Evolutionary conservation across 2,888 invertebrate genomes (phyloP).

Genomic region (Dusona sp.): DNA sequence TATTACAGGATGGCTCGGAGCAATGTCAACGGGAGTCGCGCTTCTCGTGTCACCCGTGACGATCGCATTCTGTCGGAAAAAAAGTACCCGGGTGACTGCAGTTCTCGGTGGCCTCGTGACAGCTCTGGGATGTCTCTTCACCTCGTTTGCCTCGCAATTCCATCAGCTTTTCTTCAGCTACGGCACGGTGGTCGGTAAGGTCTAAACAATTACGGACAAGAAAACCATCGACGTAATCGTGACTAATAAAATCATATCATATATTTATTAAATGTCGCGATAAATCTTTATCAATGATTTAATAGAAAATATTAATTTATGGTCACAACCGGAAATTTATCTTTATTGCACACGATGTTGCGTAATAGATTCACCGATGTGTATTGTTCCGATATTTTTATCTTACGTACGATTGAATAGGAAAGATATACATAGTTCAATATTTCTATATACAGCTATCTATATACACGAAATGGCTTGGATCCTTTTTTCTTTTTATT

Average conservation of each 20-base stretch:
- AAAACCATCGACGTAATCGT: background rate
- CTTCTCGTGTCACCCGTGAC: conserved; percentile 93
- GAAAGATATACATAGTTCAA: conserved; percentile 16
- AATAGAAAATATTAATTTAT: background rate
- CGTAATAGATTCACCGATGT: conserved; percentile 30
- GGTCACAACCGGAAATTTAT: background rate
- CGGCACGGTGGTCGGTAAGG: conserved; percentile 86
- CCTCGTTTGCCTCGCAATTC: conserved; percentile 95
- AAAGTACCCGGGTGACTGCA: conserved; percentile 94
- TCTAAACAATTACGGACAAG: background rate
- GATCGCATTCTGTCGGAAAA: conserved; percentile 93
- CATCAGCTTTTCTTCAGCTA: conserved; percentile 96
- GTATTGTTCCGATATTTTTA: conserved; percentile 27
- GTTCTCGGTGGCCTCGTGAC: conserved; percentile 95
- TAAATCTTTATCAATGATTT: background rate
- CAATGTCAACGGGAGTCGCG: conserved; percentile 91
- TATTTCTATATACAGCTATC: background rate
- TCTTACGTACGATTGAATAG: conserved; percentile 28
- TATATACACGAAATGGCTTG: conserved; percentile 28
- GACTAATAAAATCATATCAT: background rate
- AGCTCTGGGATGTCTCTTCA: conserved; percentile 94
- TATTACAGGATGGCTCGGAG: conserved; percentile 92
- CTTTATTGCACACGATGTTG: too few relatives aligned
- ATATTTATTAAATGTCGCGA: too few relatives aligned
- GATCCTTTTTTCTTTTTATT: conserved; percentile 54